Base-by-base conservation (phyloP, 2,797 vertebrate species). In the Siniperca obscura region DNA sequence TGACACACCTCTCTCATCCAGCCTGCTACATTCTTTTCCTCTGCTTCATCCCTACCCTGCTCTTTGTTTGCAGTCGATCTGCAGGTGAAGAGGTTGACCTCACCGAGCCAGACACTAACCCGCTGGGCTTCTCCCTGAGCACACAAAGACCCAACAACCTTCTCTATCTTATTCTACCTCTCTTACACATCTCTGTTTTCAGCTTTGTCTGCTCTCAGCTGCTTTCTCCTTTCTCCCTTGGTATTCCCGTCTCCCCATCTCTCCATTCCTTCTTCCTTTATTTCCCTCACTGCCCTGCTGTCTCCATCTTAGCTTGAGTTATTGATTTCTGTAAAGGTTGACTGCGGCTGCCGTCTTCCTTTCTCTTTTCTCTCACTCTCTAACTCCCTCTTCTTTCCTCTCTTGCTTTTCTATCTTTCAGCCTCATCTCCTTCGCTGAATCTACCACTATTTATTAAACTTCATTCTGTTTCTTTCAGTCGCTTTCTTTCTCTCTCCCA, bases 291-390 rank as follows among this genome's bases (percentile, higher is more conserved):
- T 81, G 82, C 84, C 87, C 87, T 19, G 77, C 91, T 87, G 88
- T 92, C 90, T 93, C 85, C 74, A 83, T 87, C 82, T 85, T 81
- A 81, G 89, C 82, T 85, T 77, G 82, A 90, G 87, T 82, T 93
- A 94, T 93, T 81, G 94, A 94, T 94, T 93, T 91, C 72, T 91
- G 80, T 84, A 90, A 92, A 93, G 88, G 92, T 93, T 92, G 90
- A 87, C 76, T 86, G 80, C 70, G 4, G 82, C 74, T 76, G 74
- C 80, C 22, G 68, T 71, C 79, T 88, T 71, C 62, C 73, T 76
- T 76, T 86, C 50, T 68, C 55, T 70, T 82, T 76, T 80, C 82
- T 57, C 69, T 42, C 14, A 0, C 42, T 30, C 30, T 30, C 30
- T 19, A 67, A 50, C 79, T 36, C 62, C 34, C 72, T 62, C 38